Conservation (phyloP, 1,140 invertebrate genomes). For the Camponotus pennsylvanicus region DNA sequence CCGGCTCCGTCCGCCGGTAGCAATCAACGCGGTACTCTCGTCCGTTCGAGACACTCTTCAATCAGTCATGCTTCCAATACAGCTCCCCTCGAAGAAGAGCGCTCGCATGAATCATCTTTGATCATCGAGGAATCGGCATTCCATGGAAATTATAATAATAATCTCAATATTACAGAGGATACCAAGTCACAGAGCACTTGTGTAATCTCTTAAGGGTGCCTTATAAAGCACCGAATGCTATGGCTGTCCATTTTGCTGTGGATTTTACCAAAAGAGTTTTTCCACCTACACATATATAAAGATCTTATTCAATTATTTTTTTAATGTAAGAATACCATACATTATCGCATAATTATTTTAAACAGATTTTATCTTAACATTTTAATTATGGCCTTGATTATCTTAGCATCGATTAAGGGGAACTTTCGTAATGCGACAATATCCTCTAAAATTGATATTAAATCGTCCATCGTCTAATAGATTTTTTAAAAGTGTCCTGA, state of each 20-base stretch:
- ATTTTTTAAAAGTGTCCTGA: not conserved
- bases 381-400: slow-evolving; percentile 9
- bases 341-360: slow-evolving; percentile 46
- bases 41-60: slow-evolving; percentile 82
- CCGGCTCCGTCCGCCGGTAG: slow-evolving; percentile 80
- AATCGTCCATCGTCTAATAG: not conserved
- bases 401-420: not conserved
- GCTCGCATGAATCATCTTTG: slow-evolving; percentile 73
- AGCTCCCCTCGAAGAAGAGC: slow-evolving; percentile 79
- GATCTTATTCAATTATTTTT: slow-evolving; percentile 26
- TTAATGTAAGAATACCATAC: slow-evolving; percentile 34
- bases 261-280: slow-evolving; percentile 44
- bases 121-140: slow-evolving; percentile 73
- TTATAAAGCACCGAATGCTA: not conserved
- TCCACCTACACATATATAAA: slow-evolving; percentile 1
- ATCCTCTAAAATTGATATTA: slow-evolving; percentile 21
- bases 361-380: slow-evolving; percentile 14
- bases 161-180: slow-evolving; percentile 76
- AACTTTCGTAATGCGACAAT: slow-evolving; percentile 38
- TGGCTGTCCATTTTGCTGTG: slow-evolving; percentile 28
- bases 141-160: slow-evolving; percentile 79
- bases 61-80: slow-evolving; percentile 82
- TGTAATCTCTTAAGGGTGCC: slow-evolving; percentile 77
- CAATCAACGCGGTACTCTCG: slow-evolving; percentile 79
- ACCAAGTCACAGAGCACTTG: slow-evolving; percentile 76